A percentile compares a stretch with the other conserved stretches of the same genome.
phyloP scores from a whole-genome alignment of 2,113 vertebrate genomes.

The Sakesphorus luctuosus region DNA sequence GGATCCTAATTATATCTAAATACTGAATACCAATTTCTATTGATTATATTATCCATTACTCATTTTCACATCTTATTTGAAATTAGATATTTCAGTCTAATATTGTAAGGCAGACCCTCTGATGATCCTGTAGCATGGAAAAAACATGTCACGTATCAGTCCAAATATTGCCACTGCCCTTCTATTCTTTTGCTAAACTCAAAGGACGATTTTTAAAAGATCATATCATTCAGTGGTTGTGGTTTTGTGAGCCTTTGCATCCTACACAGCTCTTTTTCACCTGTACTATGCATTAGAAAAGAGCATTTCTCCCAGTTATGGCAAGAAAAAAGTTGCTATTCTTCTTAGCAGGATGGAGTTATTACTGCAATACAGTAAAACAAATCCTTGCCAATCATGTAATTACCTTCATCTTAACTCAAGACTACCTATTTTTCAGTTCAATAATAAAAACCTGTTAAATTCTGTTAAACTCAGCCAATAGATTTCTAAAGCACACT shows the following conservation, averaged over 20 bases:
- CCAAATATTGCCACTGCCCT: not conserved
- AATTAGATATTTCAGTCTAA: not conserved
- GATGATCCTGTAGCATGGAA: not conserved
- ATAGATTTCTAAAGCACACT: not conserved
- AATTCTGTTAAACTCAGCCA: not conserved
- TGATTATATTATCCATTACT: not conserved
- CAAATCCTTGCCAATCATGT: not conserved
- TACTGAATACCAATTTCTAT: not conserved
- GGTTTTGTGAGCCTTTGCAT: not conserved
- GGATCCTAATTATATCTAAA: not conserved
- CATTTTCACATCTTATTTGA: not conserved
- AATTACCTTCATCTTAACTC: not conserved
- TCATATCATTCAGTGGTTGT: not conserved
- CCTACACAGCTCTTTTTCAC: not conserved
- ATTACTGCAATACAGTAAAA: not conserved
- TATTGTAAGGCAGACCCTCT: not conserved
- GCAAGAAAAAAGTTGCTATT: not conserved
- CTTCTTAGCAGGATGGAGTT: not conserved
- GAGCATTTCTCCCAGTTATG: not conserved
- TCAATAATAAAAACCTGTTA: not conserved
- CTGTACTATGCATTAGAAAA: not conserved
- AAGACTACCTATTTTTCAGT: not conserved
- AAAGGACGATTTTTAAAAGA: not conserved
- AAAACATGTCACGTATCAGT: not conserved
- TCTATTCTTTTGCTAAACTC: not conserved